A percentile compares a stretch with the other conserved stretches of the same genome.
Conservation (phyloP, 1,140 invertebrate genomes). For the Aphidius ervi region DNA sequence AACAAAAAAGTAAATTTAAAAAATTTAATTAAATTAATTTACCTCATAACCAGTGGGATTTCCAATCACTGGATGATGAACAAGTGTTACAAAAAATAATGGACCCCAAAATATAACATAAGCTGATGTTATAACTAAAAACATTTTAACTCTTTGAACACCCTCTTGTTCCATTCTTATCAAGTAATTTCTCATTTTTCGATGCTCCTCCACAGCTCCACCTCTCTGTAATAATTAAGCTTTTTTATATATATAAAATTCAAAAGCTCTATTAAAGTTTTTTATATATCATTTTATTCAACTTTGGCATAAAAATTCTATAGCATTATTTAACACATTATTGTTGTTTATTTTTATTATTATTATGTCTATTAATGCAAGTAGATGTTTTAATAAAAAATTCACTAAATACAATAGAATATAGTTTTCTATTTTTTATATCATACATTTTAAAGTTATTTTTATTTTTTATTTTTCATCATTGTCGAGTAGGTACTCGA, state of each 20-base stretch:
- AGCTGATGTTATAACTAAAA: conserved; percentile 76
- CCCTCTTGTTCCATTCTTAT: conserved; percentile 73
- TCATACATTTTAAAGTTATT: too few species aligned
- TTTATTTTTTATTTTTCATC: too few species aligned
- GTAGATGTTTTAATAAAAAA: too few species aligned
- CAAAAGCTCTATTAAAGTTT: neutral
- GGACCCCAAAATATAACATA: conserved; percentile 88
- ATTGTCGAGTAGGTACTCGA: too few species aligned
- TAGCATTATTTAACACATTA: too few species aligned
- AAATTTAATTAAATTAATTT: conserved; percentile 21
- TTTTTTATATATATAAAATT: too few species aligned
- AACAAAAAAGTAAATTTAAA: neutral
- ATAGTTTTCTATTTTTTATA: too few species aligned
- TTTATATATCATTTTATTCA: too few species aligned
- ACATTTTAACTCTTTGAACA: conserved; percentile 77
- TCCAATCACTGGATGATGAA: conserved; percentile 69
- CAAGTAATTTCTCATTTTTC: conserved; percentile 73
- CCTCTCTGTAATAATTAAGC: conserved; percentile 35
- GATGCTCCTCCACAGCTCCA: conserved; percentile 66
- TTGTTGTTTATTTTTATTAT: too few species aligned
- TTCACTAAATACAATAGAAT: too few species aligned
- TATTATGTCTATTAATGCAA: too few species aligned
- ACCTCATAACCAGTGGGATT: conserved; percentile 69
- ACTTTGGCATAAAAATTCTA: too few species aligned
- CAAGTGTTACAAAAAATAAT: conserved; percentile 76